A percentile compares a stretch with the other conserved stretches of the same genome.
phyloP scores from a whole-genome alignment of 1,140 invertebrate species.

The Pararge aegeria region DNA sequence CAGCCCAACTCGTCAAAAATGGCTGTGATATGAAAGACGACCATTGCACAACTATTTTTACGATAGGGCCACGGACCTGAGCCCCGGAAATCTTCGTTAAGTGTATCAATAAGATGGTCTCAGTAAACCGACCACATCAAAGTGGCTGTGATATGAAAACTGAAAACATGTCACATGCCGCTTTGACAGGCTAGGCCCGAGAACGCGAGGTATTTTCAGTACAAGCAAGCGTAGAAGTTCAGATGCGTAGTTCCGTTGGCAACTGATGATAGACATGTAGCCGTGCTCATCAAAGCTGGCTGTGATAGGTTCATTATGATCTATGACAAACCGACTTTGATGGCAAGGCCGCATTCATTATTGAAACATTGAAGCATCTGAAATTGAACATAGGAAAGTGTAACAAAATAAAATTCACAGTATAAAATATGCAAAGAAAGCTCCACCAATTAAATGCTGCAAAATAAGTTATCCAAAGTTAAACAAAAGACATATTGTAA shows the following conservation, averaged over 20 bases:
- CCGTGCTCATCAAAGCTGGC: conserved; percentile 79
- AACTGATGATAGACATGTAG: conserved; percentile 40
- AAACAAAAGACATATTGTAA: too few relatives aligned
- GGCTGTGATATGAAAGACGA: conserved; percentile 68
- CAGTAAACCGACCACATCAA: conserved; percentile 77
- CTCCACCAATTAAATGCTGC: too few relatives aligned
- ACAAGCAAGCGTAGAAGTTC: not conserved
- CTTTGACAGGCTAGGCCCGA: conserved; percentile 74
- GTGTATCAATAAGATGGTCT: conserved; percentile 34
- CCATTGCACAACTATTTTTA: conserved; percentile 72
- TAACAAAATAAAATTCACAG: not conserved
- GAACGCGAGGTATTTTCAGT: conserved; percentile 32
- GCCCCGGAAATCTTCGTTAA: not conserved
- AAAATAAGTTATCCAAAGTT: too few relatives aligned
- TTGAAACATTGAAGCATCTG: conserved; percentile 6
- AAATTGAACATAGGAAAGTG: conserved; percentile 2
- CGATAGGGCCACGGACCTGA: conserved; percentile 60
- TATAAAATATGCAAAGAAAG: not conserved
- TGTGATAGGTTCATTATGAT: conserved; percentile 72
- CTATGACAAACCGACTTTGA: conserved; percentile 78
- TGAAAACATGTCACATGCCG: conserved; percentile 69
- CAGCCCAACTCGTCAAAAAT: conserved; percentile 77
- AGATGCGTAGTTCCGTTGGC: conserved; percentile 5
- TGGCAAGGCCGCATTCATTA: conserved; percentile 59
- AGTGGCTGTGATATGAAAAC: conserved; percentile 77